Percentiles rank a stretch among this genome's conserved stretches.
phyloP scores from a whole-genome alignment of 2,797 vertebrate genomes.

The Gambelia wislizenii region DNA sequence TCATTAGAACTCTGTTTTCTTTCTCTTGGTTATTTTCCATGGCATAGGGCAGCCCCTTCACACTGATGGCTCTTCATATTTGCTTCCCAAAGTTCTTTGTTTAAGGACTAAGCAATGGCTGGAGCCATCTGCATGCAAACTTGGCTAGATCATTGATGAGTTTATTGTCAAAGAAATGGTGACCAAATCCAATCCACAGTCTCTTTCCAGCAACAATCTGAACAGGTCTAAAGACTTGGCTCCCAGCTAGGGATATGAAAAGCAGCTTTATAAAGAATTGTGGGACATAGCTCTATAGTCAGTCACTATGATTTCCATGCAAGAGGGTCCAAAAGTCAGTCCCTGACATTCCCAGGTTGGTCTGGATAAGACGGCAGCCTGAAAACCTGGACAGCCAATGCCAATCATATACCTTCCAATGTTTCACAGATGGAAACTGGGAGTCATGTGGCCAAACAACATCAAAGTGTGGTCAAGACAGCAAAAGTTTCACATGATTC shows the following conservation, averaged over 20 bases:
- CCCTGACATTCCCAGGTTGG: not conserved
- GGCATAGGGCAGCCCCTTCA: conserved; percentile 48
- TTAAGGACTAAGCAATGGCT: not conserved
- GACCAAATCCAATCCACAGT: not conserved
- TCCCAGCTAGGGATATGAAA: not conserved
- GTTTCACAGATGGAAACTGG: too few species aligned
- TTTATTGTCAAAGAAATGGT: not conserved
- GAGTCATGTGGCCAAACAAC: too few species aligned
- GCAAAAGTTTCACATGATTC: too few species aligned
- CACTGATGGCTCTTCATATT: conserved; percentile 50
- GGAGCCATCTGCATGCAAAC: not conserved
- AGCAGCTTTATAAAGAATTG: not conserved
- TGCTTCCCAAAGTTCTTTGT: not conserved
- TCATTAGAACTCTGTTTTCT: conserved; percentile 51
- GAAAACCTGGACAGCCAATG: too few species aligned
- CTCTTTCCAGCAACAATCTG: not conserved
- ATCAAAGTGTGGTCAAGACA: too few species aligned
- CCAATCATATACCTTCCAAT: too few species aligned
- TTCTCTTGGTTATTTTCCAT: conserved; percentile 1
- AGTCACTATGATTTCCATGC: not conserved
- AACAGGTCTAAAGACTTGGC: not conserved
- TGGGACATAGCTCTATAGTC: too few species aligned
- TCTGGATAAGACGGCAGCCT: too few species aligned
- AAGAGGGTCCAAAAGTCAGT: not conserved
- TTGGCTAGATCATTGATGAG: not conserved